phyloP scores from a whole-genome alignment of 2,113 vertebrate genomes.

The Atherinomorus stipes region DNA sequence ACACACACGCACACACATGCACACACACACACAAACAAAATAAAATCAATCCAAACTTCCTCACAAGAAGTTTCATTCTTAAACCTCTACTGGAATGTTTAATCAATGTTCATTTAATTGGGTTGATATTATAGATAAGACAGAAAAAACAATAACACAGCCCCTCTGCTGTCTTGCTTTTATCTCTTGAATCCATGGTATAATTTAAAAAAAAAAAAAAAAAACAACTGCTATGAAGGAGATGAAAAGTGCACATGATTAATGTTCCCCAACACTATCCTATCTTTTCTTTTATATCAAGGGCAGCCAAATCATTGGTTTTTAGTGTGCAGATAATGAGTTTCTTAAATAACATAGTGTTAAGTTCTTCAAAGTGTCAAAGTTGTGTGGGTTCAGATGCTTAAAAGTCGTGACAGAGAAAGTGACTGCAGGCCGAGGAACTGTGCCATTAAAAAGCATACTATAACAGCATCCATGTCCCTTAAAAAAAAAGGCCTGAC shows the following conservation, averaged over 20 bases:
- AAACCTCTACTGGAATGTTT: constrained; percentile 59
- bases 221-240: constrained; percentile 19
- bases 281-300: constrained; percentile 29
- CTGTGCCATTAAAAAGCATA: constrained; percentile 55
- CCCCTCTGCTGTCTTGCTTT: background rate
- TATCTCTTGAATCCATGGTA: constrained; percentile 9
- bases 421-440: constrained; percentile 67
- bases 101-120: constrained; percentile 37
- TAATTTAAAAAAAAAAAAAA: constrained; percentile 4
- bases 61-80: constrained; percentile 1
- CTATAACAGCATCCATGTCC: constrained; percentile 68
- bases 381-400: constrained; percentile 17
- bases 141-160: background rate
- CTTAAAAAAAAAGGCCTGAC: constrained; percentile 78
- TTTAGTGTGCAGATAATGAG: constrained; percentile 36
- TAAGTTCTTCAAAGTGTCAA: constrained; percentile 47
- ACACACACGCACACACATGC: no score
- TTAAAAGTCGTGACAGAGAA: constrained; percentile 34
- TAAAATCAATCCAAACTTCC: constrained; percentile 24
- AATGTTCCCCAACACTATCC: constrained; percentile 44
- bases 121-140: constrained; percentile 13
- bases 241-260: constrained; percentile 26
- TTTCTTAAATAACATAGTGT: constrained; percentile 49
- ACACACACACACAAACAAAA: no score
- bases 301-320: constrained; percentile 50